These are phyloP conservation scores for Eupeodes latifasciatus DNA, from an alignment of 2,888 invertebrate genomes.

Conservation along the genomic window DNA sequence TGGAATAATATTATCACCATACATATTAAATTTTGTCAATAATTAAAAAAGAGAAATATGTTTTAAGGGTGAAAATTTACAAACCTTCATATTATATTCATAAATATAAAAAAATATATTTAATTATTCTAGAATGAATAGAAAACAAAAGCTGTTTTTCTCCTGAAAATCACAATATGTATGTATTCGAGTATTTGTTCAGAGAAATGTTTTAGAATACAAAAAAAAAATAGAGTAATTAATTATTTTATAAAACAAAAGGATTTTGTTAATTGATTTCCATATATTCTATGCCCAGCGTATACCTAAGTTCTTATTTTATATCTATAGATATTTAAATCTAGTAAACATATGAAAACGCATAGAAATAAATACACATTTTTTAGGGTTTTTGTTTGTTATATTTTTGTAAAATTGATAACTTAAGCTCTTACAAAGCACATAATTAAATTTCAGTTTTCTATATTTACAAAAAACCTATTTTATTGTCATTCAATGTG, in stretches of 20 bases:
- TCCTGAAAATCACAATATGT: not conserved
- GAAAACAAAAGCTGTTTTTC: not conserved
- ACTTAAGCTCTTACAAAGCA: too few species aligned
- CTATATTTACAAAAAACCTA: too few species aligned
- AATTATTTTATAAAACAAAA: not conserved
- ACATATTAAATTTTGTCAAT: not conserved
- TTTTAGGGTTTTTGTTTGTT: too few species aligned
- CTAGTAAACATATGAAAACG: too few species aligned
- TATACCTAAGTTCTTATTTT: not conserved
- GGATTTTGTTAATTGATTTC: conserved; percentile 1
- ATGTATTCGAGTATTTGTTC: too few species aligned
- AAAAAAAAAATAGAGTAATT: not conserved
- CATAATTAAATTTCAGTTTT: too few species aligned
- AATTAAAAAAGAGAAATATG: not conserved
- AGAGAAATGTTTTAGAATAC: not conserved
- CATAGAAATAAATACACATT: too few species aligned
- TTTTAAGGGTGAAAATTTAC: not conserved
- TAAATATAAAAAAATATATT: not conserved
- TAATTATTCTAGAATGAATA: not conserved
- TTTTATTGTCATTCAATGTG: too few species aligned
- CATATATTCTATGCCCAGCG: not conserved
- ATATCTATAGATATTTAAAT: not conserved
- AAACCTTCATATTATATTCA: too few species aligned
- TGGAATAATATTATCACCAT: not conserved
- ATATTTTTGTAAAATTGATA: too few species aligned